Evolutionary conservation across 2,113 vertebrate species (phyloP).

Genomic region (Poeciliopsis turrubarensis): DNA sequence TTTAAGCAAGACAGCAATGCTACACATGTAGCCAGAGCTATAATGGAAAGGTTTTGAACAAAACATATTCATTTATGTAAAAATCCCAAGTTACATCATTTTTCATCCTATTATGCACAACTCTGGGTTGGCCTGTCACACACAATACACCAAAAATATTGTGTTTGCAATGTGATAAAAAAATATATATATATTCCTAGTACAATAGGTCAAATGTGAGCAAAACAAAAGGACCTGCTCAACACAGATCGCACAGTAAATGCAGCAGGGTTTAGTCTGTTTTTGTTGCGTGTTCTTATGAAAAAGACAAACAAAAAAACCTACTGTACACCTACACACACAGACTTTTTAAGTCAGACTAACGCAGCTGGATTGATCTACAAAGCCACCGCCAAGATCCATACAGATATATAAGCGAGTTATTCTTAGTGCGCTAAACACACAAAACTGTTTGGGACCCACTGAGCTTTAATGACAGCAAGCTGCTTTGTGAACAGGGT

Average conservation of each 20-base stretch:
- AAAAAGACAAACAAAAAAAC: slow-evolving; percentile 18
- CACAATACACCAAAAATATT: too few species aligned
- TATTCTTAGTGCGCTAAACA: slow-evolving; percentile 23
- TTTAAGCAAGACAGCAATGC: neutral
- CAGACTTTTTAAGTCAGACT: slow-evolving; percentile 28
- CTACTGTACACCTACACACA: slow-evolving; percentile 8
- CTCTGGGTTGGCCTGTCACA: too few species aligned
- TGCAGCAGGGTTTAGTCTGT: slow-evolving; percentile 9
- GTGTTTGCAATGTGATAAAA: neutral
- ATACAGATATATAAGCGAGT: slow-evolving; percentile 47
- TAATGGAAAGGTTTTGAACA: neutral
- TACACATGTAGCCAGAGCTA: neutral
- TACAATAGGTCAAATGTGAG: slow-evolving; percentile 47
- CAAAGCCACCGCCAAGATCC: slow-evolving; percentile 36
- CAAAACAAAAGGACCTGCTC: slow-evolving; percentile 1
- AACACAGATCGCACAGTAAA: slow-evolving; percentile 15
- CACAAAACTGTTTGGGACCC: slow-evolving; percentile 21
- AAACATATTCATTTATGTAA: neutral
- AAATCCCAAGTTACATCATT: too few species aligned
- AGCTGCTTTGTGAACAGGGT: slow-evolving; percentile 54
- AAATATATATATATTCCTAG: neutral
- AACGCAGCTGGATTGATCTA: slow-evolving; percentile 34
- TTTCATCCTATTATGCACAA: too few species aligned
- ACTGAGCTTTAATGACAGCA: slow-evolving; percentile 57
- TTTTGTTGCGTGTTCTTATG: slow-evolving; percentile 11